These are phyloP conservation scores for Mnemiopsis leidyi DNA, from an alignment of 37 sponge, comb jelly and placozoan species.

Conservation along the genomic window DNA sequence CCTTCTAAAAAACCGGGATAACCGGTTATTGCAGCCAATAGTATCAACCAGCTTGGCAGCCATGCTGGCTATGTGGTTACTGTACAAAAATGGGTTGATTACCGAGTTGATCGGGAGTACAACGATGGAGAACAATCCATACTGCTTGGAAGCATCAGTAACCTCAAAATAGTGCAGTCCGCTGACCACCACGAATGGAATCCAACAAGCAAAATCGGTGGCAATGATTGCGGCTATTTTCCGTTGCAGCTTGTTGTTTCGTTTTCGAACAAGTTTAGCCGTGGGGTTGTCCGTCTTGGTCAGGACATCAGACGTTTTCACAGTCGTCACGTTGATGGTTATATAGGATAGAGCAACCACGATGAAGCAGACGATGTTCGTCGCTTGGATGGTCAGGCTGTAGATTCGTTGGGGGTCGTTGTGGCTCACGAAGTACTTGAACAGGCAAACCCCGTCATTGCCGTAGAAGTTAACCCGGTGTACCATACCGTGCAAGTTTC, in stretches of 20 bases:
- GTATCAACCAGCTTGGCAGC: not conserved
- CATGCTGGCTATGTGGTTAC: not conserved
- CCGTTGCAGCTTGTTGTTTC: not conserved
- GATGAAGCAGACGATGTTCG: not conserved
- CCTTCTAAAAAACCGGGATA: not conserved
- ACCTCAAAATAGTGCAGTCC: not conserved
- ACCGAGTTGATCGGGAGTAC: not conserved
- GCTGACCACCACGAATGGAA: not conserved
- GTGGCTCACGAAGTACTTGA: not conserved
- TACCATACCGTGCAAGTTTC: not conserved
- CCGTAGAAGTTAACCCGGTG: not conserved
- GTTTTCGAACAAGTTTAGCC: not conserved
- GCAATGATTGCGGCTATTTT: not conserved
- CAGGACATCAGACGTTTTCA: not conserved
- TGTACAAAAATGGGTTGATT: not conserved
- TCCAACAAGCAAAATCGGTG: not conserved
- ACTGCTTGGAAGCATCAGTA: not conserved
- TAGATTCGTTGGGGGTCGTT: not conserved
- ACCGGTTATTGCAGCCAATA: not conserved
- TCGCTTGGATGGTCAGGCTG: not conserved
- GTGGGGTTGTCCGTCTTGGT: not conserved
- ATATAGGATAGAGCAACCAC: not conserved
- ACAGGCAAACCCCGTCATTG: not conserved
- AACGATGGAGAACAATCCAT: not conserved
- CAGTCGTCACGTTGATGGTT: not conserved